These are phyloP conservation scores for Chamaetylas fuelleborni DNA, from an alignment of 2,113 vertebrate species.

Conservation along the genomic window DNA sequence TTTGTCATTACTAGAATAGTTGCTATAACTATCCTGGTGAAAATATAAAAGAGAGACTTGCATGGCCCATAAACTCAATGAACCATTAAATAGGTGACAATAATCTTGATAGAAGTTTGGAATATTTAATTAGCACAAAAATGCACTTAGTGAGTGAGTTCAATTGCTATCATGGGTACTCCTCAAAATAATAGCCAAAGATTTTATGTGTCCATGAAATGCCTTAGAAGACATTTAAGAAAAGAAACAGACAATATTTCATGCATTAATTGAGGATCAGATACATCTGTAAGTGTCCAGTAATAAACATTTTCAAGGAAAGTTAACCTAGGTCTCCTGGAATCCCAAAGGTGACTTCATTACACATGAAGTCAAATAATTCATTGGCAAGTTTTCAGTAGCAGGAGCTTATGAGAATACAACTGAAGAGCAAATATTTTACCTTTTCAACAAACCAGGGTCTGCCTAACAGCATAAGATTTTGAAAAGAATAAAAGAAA, in stretches of 20 bases:
- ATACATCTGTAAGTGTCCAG: slow-evolving; percentile 57
- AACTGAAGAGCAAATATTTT: neutral
- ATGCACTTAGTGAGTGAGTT: slow-evolving; percentile 71
- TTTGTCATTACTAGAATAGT: slow-evolving; percentile 72
- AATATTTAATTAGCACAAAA: slow-evolving; percentile 83
- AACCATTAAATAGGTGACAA: slow-evolving; percentile 83
- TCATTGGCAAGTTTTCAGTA: slow-evolving; percentile 19
- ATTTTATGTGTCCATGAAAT: slow-evolving; percentile 76
- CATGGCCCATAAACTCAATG: slow-evolving; percentile 78
- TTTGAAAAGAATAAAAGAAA: neutral
- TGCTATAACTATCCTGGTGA: slow-evolving; percentile 73
- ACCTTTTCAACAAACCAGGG: neutral
- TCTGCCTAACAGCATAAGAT: neutral
- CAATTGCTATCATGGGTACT: slow-evolving; percentile 74
- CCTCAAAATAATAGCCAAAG: slow-evolving; percentile 78
- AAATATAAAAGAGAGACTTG: slow-evolving; percentile 72
- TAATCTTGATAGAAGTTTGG: slow-evolving; percentile 82
- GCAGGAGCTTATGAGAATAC: slow-evolving; percentile 8
- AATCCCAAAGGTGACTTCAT: slow-evolving; percentile 79
- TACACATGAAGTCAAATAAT: slow-evolving; percentile 62
- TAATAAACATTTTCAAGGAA: slow-evolving; percentile 77
- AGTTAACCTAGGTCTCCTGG: slow-evolving; percentile 71
- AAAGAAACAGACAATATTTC: slow-evolving; percentile 77
- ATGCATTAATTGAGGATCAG: slow-evolving; percentile 77
- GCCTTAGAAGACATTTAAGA: slow-evolving; percentile 74